A percentile compares a stretch with the other conserved stretches of the same genome.
Evolutionary conservation across 2,888 invertebrate genomes (phyloP).

Genomic region (Diplolepis rosae): DNA sequence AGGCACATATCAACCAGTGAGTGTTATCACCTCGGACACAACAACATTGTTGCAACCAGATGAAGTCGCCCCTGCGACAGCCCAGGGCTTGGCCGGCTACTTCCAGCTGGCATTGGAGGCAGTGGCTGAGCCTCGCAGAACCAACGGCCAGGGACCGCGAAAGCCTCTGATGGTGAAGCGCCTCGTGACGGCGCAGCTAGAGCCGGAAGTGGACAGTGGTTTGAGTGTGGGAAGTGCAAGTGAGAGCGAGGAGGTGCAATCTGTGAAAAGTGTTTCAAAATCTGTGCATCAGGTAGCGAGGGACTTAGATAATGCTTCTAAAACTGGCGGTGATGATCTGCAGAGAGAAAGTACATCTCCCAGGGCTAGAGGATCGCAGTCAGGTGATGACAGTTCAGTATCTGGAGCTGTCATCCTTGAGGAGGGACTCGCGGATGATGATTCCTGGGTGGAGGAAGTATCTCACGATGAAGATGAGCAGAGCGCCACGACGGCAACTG

Average conservation of each 20-base stretch:
- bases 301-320: too few relatives aligned
- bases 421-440: conserved; percentile 91
- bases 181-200: conserved; percentile 44
- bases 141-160: conserved; percentile 54
- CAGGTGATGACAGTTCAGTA: conserved; percentile 79
- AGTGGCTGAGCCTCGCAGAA: conserved; percentile 59
- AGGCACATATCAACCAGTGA: conserved; percentile 78
- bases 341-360: too few relatives aligned
- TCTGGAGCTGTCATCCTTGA: conserved; percentile 85
- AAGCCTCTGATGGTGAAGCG: conserved; percentile 68
- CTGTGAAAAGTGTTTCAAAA: conserved; percentile 60
- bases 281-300: conserved; percentile 45
- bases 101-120: conserved; percentile 73
- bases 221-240: conserved; percentile 69
- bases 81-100: conserved; percentile 73
- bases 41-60: conserved; percentile 80
- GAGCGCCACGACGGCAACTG: conserved; percentile 79
- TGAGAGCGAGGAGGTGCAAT: conserved; percentile 69
- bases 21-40: conserved; percentile 85
- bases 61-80: conserved; percentile 76
- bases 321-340: conserved; percentile 48
- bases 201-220: conserved; percentile 66
- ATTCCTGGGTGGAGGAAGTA: conserved; percentile 93
- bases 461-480: conserved; percentile 85
- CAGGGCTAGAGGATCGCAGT: conserved; percentile 53